Base-by-base conservation (phyloP, 64 coral and sea anemone genomes). In the Astreopora myriophthalma region DNA sequence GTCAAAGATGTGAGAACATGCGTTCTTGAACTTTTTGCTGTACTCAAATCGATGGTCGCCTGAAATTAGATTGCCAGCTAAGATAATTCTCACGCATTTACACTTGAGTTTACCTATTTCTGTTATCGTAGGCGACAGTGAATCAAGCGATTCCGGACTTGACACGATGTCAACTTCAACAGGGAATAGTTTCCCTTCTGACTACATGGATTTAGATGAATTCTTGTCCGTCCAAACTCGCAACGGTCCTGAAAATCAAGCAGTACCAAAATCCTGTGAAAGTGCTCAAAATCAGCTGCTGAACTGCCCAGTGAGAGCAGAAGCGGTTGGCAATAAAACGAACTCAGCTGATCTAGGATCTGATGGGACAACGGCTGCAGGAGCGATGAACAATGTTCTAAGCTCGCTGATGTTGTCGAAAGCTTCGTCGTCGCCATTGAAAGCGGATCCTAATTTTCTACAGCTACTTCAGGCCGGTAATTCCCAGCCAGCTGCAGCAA, bases 191-290 rank as follows among this genome's bases (percentile, higher is more conserved):
- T 74, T 94, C 30, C 75, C 92, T 19, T 65, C 92, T n/a, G 85
- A 89, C 80, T 94, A 89, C 23, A 88, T 94, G 92, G 92, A 94
- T 46, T 31, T 94, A 7, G 92, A 94, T 65, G 92, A 94, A 66
- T 94, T 94, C 33, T 63, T 94, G 13, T 80, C 83, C 13, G 85
- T 62, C 12, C 52, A 83, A 61, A 83, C 52, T 13, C 79, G 65
- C 3, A 64, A 83, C 22, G 32, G 32, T 16, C 79, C 61, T 34
- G 79, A 57, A 1, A 65, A n/a, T 57, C 12, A 27, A 31, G 48
- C 11, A 17, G 48, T 14, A 20, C 28, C 76, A 57, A 73, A 73
- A 37, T 36, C 32, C 16, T 58, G 76, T 22, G 76, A 60, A 33
- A 19, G 19, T 27, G 28, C 48, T 34, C 26, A 17, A 60, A 58